Evolutionary conservation across 1,140 invertebrate species (phyloP).

Genomic region (Drosophila tristis): DNA sequence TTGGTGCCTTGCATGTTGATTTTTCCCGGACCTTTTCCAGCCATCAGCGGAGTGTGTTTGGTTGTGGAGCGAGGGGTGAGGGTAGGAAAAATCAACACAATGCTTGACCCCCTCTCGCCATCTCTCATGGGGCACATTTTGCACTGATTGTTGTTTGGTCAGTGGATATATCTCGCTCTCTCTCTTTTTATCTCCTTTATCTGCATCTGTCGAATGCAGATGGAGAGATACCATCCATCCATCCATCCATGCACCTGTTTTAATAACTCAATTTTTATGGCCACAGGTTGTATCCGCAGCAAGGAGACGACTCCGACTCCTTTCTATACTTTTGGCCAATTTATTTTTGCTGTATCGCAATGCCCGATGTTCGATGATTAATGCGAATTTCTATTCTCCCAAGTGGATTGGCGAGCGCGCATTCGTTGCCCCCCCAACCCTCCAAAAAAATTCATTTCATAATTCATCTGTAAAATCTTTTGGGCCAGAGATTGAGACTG

Average conservation of each 20-base stretch:
- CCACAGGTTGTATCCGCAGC: constrained; percentile 46
- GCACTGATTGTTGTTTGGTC: constrained; percentile 62
- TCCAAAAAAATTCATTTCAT: constrained; percentile 68
- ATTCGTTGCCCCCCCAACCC: constrained; percentile 38
- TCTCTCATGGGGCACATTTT: constrained; percentile 41
- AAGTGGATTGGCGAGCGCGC: constrained; percentile 19
- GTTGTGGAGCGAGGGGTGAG: neutral
- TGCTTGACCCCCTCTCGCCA: constrained; percentile 53
- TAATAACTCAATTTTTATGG: constrained; percentile 72
- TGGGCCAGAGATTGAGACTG: no score
- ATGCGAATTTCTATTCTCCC: constrained; percentile 52
- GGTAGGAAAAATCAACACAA: constrained; percentile 21
- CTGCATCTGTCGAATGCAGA: constrained; percentile 7
- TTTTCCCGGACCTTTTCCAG: constrained; percentile 40
- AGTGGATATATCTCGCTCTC: constrained; percentile 25
- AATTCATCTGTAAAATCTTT: constrained; percentile 49
- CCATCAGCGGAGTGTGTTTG: constrained; percentile 17
- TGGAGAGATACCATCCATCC: no score
- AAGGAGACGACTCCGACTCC: neutral
- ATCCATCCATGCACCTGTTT: constrained; percentile 58
- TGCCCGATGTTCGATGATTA: constrained; percentile 60
- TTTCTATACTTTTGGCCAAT: constrained; percentile 5
- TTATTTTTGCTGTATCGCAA: constrained; percentile 31
- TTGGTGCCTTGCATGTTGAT: constrained; percentile 52
- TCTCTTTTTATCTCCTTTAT: constrained; percentile 16